Conservation (phyloP, 1,140 invertebrate genomes). For the Samia ricini region DNA sequence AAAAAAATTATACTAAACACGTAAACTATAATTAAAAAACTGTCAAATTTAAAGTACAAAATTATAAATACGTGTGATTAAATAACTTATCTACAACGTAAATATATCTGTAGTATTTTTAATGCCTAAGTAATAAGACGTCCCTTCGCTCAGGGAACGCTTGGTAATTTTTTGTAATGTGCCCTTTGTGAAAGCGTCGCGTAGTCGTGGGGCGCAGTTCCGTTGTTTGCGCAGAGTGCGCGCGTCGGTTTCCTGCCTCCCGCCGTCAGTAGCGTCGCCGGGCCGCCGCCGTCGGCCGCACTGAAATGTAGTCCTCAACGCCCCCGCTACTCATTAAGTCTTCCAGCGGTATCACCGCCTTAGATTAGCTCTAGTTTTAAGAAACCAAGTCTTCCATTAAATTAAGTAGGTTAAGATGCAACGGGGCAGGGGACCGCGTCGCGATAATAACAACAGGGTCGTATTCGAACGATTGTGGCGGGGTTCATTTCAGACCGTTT, state of each 20-base stretch:
- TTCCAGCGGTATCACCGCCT: constrained; percentile 58
- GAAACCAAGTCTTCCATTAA: constrained; percentile 74
- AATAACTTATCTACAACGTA: background rate
- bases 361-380: constrained; percentile 55
- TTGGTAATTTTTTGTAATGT: background rate
- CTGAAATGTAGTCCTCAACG: constrained; percentile 53
- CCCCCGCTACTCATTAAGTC: constrained; percentile 39
- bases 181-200: constrained; percentile 35
- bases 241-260: constrained; percentile 64
- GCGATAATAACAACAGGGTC: constrained; percentile 76
- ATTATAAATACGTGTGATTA: too few relatives aligned
- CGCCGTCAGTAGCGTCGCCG: constrained; percentile 61
- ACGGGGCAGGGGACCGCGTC: constrained; percentile 62
- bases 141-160: background rate
- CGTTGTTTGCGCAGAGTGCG: constrained; percentile 69
- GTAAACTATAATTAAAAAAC: too few relatives aligned
- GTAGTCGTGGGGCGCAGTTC: constrained; percentile 39
- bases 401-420: constrained; percentile 67
- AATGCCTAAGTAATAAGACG: too few relatives aligned
- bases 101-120: background rate
- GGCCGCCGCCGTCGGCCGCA: constrained; percentile 57
- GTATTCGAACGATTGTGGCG: constrained; percentile 82
- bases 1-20: too few relatives aligned
- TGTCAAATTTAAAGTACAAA: too few relatives aligned
- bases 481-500: constrained; percentile 77